Conservation (phyloP, 2,888 invertebrate genomes). For the Clostera curtula region DNA sequence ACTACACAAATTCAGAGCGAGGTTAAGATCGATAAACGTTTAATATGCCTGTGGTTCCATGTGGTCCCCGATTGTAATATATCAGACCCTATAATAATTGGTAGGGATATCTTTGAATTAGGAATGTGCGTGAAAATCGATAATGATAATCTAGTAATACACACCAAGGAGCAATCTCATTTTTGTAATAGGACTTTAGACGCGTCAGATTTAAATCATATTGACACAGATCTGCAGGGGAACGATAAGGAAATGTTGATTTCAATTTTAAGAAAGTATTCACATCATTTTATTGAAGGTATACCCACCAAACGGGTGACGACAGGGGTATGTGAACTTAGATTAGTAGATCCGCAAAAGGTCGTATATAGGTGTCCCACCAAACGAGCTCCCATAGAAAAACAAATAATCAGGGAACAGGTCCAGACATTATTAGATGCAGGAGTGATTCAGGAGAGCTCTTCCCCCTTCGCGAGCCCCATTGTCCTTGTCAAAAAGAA, state of each 20-base stretch:
- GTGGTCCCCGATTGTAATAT: background rate
- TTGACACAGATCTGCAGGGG: conserved; percentile 14
- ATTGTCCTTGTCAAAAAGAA: conserved; percentile 2
- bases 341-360: conserved; percentile 11
- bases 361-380: conserved; percentile 7
- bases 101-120: conserved; percentile 3
- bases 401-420: conserved; percentile 15
- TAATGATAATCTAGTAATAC: background rate
- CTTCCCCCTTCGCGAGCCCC: conserved; percentile 7
- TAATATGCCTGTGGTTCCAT: background rate
- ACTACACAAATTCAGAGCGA: background rate
- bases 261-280: conserved; percentile 7
- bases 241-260: conserved; percentile 6
- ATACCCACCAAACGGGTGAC: conserved; percentile 11
- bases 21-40: background rate
- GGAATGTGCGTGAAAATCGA: background rate
- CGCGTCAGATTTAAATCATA: conserved; percentile 4
- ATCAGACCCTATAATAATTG: conserved; percentile 1
- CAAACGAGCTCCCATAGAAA: conserved; percentile 13
- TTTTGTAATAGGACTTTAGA: conserved; percentile 2
- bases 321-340: conserved; percentile 8
- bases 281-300: conserved; percentile 9
- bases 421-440: conserved; percentile 12
- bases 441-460: conserved; percentile 17
- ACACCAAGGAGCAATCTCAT: background rate